Evolutionary conservation across 2,888 invertebrate species (phyloP), one percentile per base, ranked within the genome.

Genomic region (Hirtodrosophila histrioides): DNA sequence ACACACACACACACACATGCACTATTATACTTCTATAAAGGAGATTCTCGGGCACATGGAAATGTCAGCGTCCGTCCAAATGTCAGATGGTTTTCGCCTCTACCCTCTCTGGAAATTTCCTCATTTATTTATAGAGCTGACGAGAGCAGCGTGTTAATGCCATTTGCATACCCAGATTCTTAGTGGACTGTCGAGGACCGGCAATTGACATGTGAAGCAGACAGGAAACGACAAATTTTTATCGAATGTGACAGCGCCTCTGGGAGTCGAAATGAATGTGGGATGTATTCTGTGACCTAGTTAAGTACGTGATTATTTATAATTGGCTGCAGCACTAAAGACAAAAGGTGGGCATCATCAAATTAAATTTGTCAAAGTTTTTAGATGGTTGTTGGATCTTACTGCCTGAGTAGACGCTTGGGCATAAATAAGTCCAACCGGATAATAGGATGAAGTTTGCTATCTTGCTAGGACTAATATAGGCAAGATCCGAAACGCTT

Each of bases 81-180:
- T 74, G 82, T 70, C 76, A 72, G 41, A 29, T 12, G 31, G 37
- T 51, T 50, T 36, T 8, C 0, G 6, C 40, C 27, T 11, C 46
- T 31, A 8, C 29, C 10, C 8, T 29, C 43, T 43, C 17, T 50
- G 8, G 44, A 41, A 37, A 53, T 43, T 46, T 44, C 40, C 56
- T 45, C 43, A 74, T 68, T 77, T 80, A 86, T 80, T 84, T 81
- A 86, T 84, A 66, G 67, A 65, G 57, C 23, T 49, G 51, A 43
- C 55, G 57, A 56, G 61, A 55, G 44, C 50, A 35, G 40, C 39
- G 44, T 39, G 63, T 61, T 81, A 80, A 78, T 74, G 85, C 46
- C 54, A 78, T 70, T 67, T 67, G 66, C 73, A 73, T 73, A 49
- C 62, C 49, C 58, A 67, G 51, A 55, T 39, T 60, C 63, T 49